phyloP scores from a whole-genome alignment of 2,888 invertebrate genomes.

The Drosophila aldrichi region DNA sequence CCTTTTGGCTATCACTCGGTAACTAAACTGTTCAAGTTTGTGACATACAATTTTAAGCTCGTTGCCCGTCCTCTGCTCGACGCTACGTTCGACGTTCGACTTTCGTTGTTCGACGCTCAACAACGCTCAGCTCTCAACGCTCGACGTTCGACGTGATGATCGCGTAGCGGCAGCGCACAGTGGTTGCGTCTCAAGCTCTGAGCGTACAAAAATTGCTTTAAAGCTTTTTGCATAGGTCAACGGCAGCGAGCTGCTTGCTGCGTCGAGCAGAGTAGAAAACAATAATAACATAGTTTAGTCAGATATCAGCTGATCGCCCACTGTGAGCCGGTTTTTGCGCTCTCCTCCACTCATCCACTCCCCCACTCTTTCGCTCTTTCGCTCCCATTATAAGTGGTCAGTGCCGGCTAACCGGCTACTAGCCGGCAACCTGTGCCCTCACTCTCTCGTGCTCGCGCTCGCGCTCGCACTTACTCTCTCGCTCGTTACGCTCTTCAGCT shows the following conservation, averaged over 20 bases:
- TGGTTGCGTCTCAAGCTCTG: conserved; percentile 24
- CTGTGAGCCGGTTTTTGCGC: conserved; percentile 51
- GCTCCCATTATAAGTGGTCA: conserved; percentile 41
- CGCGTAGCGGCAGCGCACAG: conserved; percentile 48
- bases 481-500: conserved; percentile 20
- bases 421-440: conserved; percentile 60
- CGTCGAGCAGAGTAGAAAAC: not conserved
- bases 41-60: conserved; percentile 63
- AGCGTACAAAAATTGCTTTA: not conserved
- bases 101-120: conserved; percentile 9
- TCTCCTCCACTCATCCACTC: conserved; percentile 26
- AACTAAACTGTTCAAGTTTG: conserved; percentile 60
- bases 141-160: conserved; percentile 38
- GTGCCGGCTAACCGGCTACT: conserved; percentile 65
- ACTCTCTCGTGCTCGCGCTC: not conserved
- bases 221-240: not conserved
- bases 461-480: not conserved
- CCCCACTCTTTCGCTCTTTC: conserved; percentile 31
- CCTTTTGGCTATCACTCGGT: conserved; percentile 64
- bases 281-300: conserved; percentile 1
- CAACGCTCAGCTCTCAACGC: conserved; percentile 4
- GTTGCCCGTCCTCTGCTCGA: conserved; percentile 20
- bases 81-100: conserved; percentile 9
- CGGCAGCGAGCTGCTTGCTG: not conserved
- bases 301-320: conserved; percentile 39